phyloP scores from a whole-genome alignment of 1,140 invertebrate species.

The Lepidurus arcticus region DNA sequence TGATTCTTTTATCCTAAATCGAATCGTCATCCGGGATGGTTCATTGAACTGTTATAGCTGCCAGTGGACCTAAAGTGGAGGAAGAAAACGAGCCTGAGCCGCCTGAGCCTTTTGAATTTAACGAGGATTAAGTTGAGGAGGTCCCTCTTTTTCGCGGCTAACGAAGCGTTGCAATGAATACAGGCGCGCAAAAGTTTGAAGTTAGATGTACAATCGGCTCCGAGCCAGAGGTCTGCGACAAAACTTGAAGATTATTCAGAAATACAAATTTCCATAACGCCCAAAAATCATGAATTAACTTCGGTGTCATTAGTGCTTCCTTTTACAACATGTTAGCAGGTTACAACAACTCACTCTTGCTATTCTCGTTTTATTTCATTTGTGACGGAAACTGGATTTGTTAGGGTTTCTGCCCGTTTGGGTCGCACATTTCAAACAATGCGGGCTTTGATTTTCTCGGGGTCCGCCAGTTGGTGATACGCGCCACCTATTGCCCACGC shows the following conservation, averaged over 20 bases:
- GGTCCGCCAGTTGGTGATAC: neutral
- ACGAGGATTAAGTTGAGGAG: conserved; percentile 61
- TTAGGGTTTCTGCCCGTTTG: no score
- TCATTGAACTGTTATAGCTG: conserved; percentile 47
- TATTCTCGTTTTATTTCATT: no score
- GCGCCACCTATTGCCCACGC: neutral
- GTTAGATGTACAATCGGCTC: neutral
- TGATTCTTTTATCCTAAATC: neutral
- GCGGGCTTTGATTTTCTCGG: no score
- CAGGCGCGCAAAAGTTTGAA: neutral
- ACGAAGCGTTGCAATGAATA: neutral
- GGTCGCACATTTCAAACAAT: no score
- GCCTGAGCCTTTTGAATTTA: conserved; percentile 94
- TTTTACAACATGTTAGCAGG: neutral
- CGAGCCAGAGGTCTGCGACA: neutral
- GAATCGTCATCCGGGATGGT: neutral
- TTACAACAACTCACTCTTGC: neutral
- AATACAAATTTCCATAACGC: conserved; percentile 1
- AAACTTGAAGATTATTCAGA: conserved; percentile 1
- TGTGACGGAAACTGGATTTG: no score
- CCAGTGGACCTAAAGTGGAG: conserved; percentile 85
- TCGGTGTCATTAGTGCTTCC: neutral
- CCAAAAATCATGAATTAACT: neutral
- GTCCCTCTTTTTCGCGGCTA: neutral
- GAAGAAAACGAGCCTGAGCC: conserved; percentile 95